Evolutionary conservation across 2,888 invertebrate genomes (phyloP).

Genomic region (Eurytoma californica): DNA sequence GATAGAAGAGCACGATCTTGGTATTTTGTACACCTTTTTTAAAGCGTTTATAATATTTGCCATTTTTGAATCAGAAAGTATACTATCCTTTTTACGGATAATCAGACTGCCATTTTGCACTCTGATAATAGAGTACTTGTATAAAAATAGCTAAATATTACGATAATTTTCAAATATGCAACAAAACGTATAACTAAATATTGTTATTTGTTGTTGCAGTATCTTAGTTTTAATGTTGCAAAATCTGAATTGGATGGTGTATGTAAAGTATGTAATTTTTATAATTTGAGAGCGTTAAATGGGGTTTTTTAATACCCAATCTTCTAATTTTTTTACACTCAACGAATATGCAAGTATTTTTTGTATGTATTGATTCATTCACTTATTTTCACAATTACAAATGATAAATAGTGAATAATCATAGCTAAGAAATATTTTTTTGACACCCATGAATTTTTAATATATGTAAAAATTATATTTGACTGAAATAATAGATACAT

Average conservation of each 20-base stretch:
- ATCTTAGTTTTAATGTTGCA: slow-evolving; percentile 17
- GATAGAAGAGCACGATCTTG: slow-evolving; percentile 35
- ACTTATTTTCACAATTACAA: slow-evolving; percentile 22
- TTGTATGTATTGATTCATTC: slow-evolving; percentile 1
- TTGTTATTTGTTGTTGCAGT: slow-evolving; percentile 46
- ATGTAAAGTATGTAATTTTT: slow-evolving; percentile 24
- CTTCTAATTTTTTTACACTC: slow-evolving; percentile 28
- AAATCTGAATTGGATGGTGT: slow-evolving; percentile 14
- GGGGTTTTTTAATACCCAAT: slow-evolving; percentile 16
- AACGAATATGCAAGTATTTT: slow-evolving; percentile 11
- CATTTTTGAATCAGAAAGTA: slow-evolving; percentile 38
- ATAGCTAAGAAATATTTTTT: slow-evolving; percentile 36
- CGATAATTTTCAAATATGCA: slow-evolving; percentile 23
- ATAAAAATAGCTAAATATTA: slow-evolving; percentile 39
- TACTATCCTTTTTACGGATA: slow-evolving; percentile 42
- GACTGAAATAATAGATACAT: slow-evolving; percentile 37
- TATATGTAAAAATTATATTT: slow-evolving; percentile 10
- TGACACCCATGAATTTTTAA: neutral
- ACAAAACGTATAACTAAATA: slow-evolving; percentile 38
- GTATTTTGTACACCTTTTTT: slow-evolving; percentile 52
- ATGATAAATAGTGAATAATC: slow-evolving; percentile 4
- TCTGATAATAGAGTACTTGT: slow-evolving; percentile 42
- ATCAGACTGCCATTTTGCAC: slow-evolving; percentile 51
- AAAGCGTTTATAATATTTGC: slow-evolving; percentile 39
- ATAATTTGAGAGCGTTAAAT: slow-evolving; percentile 20